Conservation (phyloP, 2,888 invertebrate genomes). For the Andrena bicolor region DNA sequence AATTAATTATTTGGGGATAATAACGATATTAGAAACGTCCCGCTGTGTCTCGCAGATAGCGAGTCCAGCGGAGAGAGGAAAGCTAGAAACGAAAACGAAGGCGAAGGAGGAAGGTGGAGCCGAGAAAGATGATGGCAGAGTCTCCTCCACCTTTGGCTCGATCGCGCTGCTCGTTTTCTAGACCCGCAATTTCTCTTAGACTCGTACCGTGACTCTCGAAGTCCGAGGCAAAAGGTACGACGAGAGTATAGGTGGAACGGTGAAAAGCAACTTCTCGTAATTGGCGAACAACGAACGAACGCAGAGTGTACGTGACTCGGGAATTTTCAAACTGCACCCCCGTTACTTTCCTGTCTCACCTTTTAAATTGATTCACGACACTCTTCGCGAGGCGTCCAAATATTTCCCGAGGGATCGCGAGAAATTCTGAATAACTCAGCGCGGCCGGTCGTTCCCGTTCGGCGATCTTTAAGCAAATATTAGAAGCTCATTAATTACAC, state of each 20-base stretch:
- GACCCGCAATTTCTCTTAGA: conserved; percentile 27
- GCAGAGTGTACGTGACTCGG: conserved; percentile 46
- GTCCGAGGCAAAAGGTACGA: conserved; percentile 25
- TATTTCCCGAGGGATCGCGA: background rate
- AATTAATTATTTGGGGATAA: background rate
- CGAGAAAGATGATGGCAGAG: conserved; percentile 10
- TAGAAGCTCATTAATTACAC: conserved; percentile 32
- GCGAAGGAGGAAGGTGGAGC: conserved; percentile 28
- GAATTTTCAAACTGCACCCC: conserved; percentile 45
- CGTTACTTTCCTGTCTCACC: background rate
- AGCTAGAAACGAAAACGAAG: conserved; percentile 24
- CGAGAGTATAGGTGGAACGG: conserved; percentile 45
- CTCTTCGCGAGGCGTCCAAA: background rate
- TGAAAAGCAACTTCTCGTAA: conserved; percentile 58
- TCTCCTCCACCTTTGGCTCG: conserved; percentile 33
- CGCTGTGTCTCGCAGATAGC: background rate
- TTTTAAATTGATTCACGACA: background rate
- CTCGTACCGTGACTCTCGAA: conserved; percentile 43
- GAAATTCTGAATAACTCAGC: background rate
- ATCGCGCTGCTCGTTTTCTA: conserved; percentile 24
- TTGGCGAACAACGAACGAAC: conserved; percentile 52
- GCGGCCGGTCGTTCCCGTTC: background rate
- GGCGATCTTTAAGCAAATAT: conserved; percentile 23
- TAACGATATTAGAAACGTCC: background rate
- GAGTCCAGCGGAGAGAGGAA: background rate